Conservation (phyloP, 2,888 invertebrate genomes). For the Agapostemon virescens region DNA sequence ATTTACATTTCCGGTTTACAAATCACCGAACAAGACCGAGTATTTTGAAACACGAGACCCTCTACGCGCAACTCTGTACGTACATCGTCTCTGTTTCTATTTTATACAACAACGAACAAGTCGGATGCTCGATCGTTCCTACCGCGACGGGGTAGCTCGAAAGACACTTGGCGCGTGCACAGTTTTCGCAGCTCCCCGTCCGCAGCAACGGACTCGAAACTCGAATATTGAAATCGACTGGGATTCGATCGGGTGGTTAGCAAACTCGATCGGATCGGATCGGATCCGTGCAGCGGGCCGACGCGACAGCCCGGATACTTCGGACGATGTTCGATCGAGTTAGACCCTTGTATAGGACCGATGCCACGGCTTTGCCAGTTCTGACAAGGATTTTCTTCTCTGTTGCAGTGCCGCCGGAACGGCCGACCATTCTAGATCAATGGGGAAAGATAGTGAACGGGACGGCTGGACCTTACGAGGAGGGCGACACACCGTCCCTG, state of each 20-base stretch:
- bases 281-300: neutral
- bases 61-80: too few relatives aligned
- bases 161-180: neutral
- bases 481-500: conserved; percentile 91
- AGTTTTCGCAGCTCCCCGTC: neutral
- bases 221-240: conserved; percentile 1
- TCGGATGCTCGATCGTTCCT: too few relatives aligned
- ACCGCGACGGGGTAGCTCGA: too few relatives aligned
- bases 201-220: neutral
- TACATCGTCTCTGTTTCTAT: too few relatives aligned
- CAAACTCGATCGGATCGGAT: neutral
- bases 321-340: conserved; percentile 16
- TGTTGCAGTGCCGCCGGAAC: conserved; percentile 92
- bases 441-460: conserved; percentile 91
- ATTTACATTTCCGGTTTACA: too few relatives aligned
- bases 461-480: conserved; percentile 91
- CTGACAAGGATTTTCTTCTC: conserved; percentile 16
- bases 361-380: neutral
- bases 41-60: too few relatives aligned
- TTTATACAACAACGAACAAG: too few relatives aligned
- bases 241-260: neutral
- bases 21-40: too few relatives aligned
- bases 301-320: neutral
- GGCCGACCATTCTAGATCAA: conserved; percentile 91
- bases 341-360: neutral